Conservation (phyloP, 2,888 invertebrate species). For the Agrochola macilenta region DNA sequence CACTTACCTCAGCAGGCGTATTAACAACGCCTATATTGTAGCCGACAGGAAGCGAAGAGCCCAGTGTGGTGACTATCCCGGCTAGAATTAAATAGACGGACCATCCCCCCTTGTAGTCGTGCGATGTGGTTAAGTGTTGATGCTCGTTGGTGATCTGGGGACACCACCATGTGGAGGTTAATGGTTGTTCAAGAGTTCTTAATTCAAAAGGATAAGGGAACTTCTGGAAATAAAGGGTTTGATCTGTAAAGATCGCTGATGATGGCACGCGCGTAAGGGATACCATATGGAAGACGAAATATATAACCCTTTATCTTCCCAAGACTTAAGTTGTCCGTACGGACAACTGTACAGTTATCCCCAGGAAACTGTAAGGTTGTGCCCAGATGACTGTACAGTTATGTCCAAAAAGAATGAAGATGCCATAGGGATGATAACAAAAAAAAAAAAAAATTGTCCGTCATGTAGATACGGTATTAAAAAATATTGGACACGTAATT, state of each 20-base stretch:
- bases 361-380: background rate
- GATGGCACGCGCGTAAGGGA: constrained; percentile 9
- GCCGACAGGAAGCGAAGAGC: constrained; percentile 95
- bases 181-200: too few species aligned
- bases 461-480: too few species aligned
- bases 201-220: too few species aligned
- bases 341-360: too few species aligned
- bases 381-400: background rate
- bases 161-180: constrained; percentile 25
- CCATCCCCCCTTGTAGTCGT: constrained; percentile 90
- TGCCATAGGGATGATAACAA: too few species aligned
- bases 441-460: too few species aligned
- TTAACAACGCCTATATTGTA: constrained; percentile 97
- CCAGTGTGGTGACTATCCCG: constrained; percentile 93
- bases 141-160: constrained; percentile 84
- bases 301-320: background rate
- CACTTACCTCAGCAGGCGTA: constrained; percentile 93
- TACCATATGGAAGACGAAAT: background rate
- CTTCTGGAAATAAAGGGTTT: too few species aligned
- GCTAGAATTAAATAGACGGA: constrained; percentile 92
- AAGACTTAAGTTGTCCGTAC: background rate
- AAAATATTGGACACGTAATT: too few species aligned
- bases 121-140: constrained; percentile 81
- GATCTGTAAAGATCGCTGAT: background rate
- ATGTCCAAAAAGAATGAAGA: background rate